Base-by-base conservation (phyloP, 2,113 vertebrate species). In the Toxotes jaculatrix region DNA sequence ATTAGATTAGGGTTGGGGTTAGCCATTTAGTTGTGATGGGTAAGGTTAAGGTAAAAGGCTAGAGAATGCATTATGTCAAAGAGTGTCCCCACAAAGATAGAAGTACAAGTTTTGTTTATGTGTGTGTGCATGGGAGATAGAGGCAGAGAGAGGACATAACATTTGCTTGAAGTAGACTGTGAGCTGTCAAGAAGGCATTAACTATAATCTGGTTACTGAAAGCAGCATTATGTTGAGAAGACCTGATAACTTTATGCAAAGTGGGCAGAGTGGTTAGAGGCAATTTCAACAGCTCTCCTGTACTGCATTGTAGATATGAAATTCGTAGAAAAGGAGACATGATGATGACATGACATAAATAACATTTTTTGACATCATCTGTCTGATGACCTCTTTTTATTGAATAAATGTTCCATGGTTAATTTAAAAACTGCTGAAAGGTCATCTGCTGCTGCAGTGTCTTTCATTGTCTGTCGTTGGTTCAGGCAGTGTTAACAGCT, bases 231-330 rank as follows among this genome's bases (percentile, higher is more conserved):
- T 45, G 45, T 21, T 49, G 31, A 62, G 23, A 14, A 31, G 16
- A 60, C 27, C 53, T 38, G 45, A 72, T 72, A 32, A 57, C 7
- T 0, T 56, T n/a, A 40, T 80, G 66, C 36, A 71, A 61, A 76
- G 38, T 4, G 17, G 38, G 11, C n/a, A n/a, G 8, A 60, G 27
- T 34, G 40, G 64, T 68, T 64, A 51, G 17, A 74, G 45, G 2
- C 42, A 6, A 32, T n/a, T 74, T 67, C 4, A 72, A 40, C 32
- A 42, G 4, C 43, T 38, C 13, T n/a, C 1, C 36, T 77, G 17
- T 43, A 17, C 45, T 17, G 16, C 53, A 11, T 38, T 59, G 10
- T 3, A 17, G 27, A 36, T 17, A 32, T 34, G 16, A 27, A 36
- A 23, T 36, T 32, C 9, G 23, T 7, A 59, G 27, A 51, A 59